A percentile compares a stretch with the other conserved stretches of the same genome.
Conservation (phyloP, 1,140 invertebrate species). For the Metopolophium dirhodum region DNA sequence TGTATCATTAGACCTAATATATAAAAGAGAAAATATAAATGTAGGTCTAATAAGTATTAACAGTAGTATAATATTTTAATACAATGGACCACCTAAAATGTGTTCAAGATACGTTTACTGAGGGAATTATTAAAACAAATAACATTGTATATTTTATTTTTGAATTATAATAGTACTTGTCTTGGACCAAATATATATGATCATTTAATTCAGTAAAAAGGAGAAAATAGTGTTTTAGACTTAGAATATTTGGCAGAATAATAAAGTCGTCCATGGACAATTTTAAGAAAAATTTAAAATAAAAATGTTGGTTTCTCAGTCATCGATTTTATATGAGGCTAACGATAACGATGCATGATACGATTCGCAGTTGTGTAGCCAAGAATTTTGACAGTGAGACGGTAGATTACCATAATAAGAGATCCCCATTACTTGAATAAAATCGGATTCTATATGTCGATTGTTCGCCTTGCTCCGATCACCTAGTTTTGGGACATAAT, state of each 20-base stretch:
- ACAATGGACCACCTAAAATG: neutral
- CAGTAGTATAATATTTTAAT: no score
- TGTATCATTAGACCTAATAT: no score
- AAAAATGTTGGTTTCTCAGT: neutral
- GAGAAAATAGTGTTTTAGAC: neutral
- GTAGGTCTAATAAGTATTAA: no score
- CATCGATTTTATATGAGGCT: neutral
- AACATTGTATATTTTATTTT: neutral
- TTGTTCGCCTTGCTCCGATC: neutral
- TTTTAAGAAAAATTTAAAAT: neutral
- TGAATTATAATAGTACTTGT: neutral
- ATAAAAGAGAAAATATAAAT: no score
- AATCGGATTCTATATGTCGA: neutral
- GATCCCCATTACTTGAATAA: neutral
- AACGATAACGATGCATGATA: neutral
- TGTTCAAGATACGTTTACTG: neutral
- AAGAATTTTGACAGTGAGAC: accelerated
- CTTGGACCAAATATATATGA: neutral
- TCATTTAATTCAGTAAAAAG: neutral
- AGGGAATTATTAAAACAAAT: no score
- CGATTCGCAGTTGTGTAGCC: neutral
- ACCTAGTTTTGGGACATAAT: neutral
- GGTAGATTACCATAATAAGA: neutral
- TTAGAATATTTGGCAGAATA: neutral
- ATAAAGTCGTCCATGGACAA: neutral